Evolutionary conservation across 2,113 vertebrate genomes (phyloP), one percentile per base, ranked within the genome.

Genomic region (Tetrao urogallus): DNA sequence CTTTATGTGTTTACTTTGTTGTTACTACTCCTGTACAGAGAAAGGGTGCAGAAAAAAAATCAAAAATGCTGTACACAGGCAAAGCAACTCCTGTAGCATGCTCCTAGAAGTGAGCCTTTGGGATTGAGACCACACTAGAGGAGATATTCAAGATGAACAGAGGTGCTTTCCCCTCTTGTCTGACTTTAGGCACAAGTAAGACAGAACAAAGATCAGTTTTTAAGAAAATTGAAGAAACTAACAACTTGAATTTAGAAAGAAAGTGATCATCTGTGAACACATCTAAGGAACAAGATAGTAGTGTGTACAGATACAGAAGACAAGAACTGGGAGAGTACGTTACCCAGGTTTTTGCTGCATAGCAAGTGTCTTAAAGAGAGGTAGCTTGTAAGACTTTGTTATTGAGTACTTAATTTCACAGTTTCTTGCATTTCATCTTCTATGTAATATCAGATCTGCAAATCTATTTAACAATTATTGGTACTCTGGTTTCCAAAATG

Each of bases 51-150:
- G 19, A 54, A 52, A 74, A 82, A 34, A 71, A 82, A 34, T 0
- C 13, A 22, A 45, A 66, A 79, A 43, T 69, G 21, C 16, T 16
- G 1, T 0, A 0, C 0, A 8, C 5, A 38, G 25, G 19, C 21
- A 70, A 69, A 76, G 36, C 9, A 2, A 13, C 42, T 67, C 13
- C 9, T 11, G 12, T 32, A 28, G 14, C 21, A 2, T 22, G 18
- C 3, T 25, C 20, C 25, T 72, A 47, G 30, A 70, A 63, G 13
- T 28, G 13, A 12, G 11, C 4, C 16, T 58, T 34, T 48, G 40
- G 14, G 64, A 11, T 30, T 70, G 16, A 70, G 42, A 14, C 15
- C 14, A 11, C 20, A 30, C 40, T 4, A 63, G 50, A 86, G 8
- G 6, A 24, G 20, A 15, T 76, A 16, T 52, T 89, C 28, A 56